Percentiles rank a stretch among this genome's conserved stretches.
Evolutionary conservation across 2,888 invertebrate species (phyloP).

Genomic region (Cryptus armator): DNA sequence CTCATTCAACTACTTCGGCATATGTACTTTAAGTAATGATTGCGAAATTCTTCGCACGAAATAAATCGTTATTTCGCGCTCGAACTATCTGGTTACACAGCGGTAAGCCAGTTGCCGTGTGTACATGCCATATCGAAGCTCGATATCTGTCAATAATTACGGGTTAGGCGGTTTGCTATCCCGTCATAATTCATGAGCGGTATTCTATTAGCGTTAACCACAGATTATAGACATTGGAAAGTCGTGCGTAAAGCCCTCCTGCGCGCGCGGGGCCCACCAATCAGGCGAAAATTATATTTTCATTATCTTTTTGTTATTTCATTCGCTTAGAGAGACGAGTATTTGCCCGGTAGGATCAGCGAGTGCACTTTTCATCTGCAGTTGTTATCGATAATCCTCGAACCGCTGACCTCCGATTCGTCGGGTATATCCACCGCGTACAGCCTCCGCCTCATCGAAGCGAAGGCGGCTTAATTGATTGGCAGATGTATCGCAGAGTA

Average conservation of each 20-base stretch:
- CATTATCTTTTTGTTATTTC: constrained; percentile 10
- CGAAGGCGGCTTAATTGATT: constrained; percentile 43
- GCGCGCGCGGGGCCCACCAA: constrained; percentile 54
- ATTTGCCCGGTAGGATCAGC: constrained; percentile 42
- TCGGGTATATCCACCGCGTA: background rate
- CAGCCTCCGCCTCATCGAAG: background rate
- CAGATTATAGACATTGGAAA: constrained; percentile 75
- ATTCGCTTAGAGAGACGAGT: constrained; percentile 10
- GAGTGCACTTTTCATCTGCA: constrained; percentile 2
- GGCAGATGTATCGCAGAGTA: constrained; percentile 15
- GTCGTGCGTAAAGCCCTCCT: constrained; percentile 69
- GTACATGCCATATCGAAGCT: constrained; percentile 69
- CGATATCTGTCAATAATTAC: constrained; percentile 79
- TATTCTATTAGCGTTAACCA: constrained; percentile 80
- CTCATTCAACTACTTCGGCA: constrained; percentile 37
- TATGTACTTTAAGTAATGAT: constrained; percentile 55
- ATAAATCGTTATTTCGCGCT: constrained; percentile 48
- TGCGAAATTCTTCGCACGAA: constrained; percentile 63
- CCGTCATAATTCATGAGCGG: constrained; percentile 78
- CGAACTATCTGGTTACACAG: background rate
- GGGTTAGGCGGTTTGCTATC: constrained; percentile 71
- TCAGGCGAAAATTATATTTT: constrained; percentile 55
- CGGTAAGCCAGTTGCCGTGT: constrained; percentile 39
- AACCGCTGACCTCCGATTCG: constrained; percentile 30
- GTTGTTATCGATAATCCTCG: constrained; percentile 55